phyloP scores from a whole-genome alignment of 2,797 vertebrate species.

The Setipinna tenuifilis region DNA sequence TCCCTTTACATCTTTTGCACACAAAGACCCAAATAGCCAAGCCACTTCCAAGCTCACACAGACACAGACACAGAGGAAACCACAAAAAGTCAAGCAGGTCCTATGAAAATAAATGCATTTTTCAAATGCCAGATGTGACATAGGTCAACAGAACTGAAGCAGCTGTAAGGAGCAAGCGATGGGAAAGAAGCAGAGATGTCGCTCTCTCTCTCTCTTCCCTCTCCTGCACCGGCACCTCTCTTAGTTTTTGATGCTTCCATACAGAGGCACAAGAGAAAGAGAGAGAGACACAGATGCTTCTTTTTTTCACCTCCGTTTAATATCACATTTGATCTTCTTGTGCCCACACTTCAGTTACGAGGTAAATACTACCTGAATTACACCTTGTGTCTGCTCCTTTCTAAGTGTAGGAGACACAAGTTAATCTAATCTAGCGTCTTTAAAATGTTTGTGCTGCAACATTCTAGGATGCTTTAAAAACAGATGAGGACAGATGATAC shows the following conservation, averaged over 20 bases:
- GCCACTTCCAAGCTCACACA: neutral
- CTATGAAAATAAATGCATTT: conserved; percentile 35
- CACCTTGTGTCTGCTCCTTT: neutral
- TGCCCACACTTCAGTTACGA: neutral
- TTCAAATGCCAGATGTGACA: conserved; percentile 30
- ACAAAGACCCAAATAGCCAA: conserved; percentile 21
- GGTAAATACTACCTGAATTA: neutral
- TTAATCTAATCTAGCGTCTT: neutral
- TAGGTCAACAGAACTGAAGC: conserved; percentile 24
- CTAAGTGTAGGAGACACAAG: neutral
- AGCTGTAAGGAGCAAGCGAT: neutral
- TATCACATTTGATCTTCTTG: neutral
- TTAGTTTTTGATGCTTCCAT: neutral
- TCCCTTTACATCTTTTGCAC: neutral
- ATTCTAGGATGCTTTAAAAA: neutral
- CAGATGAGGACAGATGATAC: neutral
- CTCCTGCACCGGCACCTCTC: neutral
- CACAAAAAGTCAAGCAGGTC: neutral
- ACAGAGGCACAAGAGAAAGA: neutral
- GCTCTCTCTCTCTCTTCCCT: neutral
- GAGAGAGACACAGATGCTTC: neutral
- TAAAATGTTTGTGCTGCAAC: neutral
- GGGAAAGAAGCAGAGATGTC: neutral
- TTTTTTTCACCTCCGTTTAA: neutral
- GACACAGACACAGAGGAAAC: neutral